Evolutionary conservation across 2,797 vertebrate genomes (phyloP), one percentile per base, ranked within the genome.

Genomic region (Carcharodon carcharias): DNA sequence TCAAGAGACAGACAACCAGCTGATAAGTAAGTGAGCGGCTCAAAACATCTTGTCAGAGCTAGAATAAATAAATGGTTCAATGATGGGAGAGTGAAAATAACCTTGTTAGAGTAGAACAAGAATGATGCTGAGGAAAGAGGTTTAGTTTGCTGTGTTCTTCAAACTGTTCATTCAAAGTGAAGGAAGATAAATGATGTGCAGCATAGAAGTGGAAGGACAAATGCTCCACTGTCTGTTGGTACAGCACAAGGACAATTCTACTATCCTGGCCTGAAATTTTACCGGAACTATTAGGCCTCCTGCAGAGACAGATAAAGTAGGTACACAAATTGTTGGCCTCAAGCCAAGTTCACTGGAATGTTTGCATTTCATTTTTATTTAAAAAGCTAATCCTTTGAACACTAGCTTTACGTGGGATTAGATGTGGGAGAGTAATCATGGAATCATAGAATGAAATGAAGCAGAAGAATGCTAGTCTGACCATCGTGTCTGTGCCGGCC

Each of bases 101-200:
- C n/a, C 61, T 40, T 65, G 58, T 93, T 93, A 93, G 40, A 67
- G 9, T 3, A 93, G n/a, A 93, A 67, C 23, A 40, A 93, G 61
- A 45, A 40, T 40, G 61, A 65, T 93, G 21, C 58, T 65, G 50
- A 63, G 31, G 89, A 92, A 23, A n/a, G 58, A 67, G 9, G 1
- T 45, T 93, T 11, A 45, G 40, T 40, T 65, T 65, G 61, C n/a
- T 93, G 35, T 26, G 6, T 67, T 93, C n/a, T 67, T 65, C 91
- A 93, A 93, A 93, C 23, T 65, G 61, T 45, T 93, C 61, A 93
- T 67, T 9, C n/a, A 93, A 93, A 93, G 61, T 26, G 91, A 21
- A 93, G 9, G 61, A n/a, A 63, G 31, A 93, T 92, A 93, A 93
- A 65, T 93, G 7, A 93, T 93, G 61, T 26, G 63, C 9, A 93